These are phyloP conservation scores for Ephydatia muelleri DNA, from an alignment of 37 sponge, comb jelly and placozoan species.

Conservation along the genomic window DNA sequence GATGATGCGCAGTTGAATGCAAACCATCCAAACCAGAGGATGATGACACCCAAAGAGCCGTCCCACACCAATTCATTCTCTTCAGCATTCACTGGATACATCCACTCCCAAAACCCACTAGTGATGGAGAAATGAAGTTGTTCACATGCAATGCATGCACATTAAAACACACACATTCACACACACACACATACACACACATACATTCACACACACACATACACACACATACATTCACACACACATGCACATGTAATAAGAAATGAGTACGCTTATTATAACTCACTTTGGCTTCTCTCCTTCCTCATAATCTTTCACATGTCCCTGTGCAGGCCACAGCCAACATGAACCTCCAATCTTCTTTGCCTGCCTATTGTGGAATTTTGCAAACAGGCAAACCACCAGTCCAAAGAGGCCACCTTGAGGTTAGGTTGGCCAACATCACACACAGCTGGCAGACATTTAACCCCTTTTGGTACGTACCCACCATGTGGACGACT, in stretches of 20 bases:
- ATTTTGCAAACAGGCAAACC: conserved; percentile 77
- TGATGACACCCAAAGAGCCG: conserved; percentile 89
- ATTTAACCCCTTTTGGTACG: not conserved
- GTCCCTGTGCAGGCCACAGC: no score
- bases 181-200: no score
- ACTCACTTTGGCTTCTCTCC: no score
- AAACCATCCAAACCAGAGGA: conserved; percentile 95
- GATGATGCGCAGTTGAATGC: conserved; percentile 96
- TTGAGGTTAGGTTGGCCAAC: conserved; percentile 5
- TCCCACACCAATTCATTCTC: conserved; percentile 64
- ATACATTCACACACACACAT: no score
- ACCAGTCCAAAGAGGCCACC: conserved; percentile 79
- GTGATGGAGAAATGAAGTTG: not conserved
- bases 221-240: no score
- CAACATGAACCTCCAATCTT: not conserved
- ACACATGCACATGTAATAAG: no score
- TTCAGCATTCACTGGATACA: conserved; percentile 85
- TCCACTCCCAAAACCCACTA: conserved; percentile 74
- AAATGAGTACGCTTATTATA: no score
- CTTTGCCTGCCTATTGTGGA: conserved; percentile 56
- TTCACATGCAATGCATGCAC: no score
- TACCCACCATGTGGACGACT: conserved; percentile 88
- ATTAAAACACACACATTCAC: no score
- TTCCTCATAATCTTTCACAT: no score
- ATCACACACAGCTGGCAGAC: not conserved